Conservation (phyloP, 2,888 invertebrate genomes). For the Heliconius erato region DNA sequence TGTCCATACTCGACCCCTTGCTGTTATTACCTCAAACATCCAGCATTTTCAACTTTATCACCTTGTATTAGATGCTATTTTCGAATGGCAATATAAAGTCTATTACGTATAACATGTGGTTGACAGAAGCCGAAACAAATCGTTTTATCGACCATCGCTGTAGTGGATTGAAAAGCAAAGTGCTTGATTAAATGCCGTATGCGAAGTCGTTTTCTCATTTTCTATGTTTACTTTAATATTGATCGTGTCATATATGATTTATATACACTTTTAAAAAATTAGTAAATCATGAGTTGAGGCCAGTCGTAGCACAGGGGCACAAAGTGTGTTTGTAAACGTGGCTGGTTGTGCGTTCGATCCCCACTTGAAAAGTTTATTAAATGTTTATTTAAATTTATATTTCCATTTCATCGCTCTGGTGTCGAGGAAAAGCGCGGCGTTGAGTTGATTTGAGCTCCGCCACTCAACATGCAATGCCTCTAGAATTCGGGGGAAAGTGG, state of each 20-base stretch:
- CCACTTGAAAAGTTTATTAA: too few species aligned
- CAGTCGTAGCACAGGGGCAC: too few species aligned
- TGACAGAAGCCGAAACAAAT: slow-evolving; percentile 52
- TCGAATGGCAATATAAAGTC: not conserved
- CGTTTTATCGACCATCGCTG: slow-evolving; percentile 52
- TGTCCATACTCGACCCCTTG: slow-evolving; percentile 41
- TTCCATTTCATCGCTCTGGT: too few species aligned
- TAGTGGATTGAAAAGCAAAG: slow-evolving; percentile 50
- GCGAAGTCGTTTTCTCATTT: slow-evolving; percentile 10
- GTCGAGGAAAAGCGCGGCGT: too few species aligned
- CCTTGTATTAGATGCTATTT: not conserved
- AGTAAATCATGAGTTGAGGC: too few species aligned
- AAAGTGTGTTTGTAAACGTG: too few species aligned
- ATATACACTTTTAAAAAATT: not conserved
- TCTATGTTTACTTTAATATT: slow-evolving; percentile 8
- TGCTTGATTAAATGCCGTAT: slow-evolving; percentile 45
- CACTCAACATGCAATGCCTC: too few species aligned
- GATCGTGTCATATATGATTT: not conserved
- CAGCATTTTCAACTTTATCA: slow-evolving; percentile 24
- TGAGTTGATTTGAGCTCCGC: too few species aligned
- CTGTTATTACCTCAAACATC: slow-evolving; percentile 21
- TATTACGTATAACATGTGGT: slow-evolving; percentile 46
- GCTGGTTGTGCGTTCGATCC: too few species aligned
- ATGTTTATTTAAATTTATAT: too few species aligned
- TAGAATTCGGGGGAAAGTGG: too few species aligned